Percentiles rank a stretch among this genome's conserved stretches.
These are phyloP conservation scores for Lepidothrix coronata DNA, from an alignment of 2,113 vertebrate species.

Conservation along the genomic window DNA sequence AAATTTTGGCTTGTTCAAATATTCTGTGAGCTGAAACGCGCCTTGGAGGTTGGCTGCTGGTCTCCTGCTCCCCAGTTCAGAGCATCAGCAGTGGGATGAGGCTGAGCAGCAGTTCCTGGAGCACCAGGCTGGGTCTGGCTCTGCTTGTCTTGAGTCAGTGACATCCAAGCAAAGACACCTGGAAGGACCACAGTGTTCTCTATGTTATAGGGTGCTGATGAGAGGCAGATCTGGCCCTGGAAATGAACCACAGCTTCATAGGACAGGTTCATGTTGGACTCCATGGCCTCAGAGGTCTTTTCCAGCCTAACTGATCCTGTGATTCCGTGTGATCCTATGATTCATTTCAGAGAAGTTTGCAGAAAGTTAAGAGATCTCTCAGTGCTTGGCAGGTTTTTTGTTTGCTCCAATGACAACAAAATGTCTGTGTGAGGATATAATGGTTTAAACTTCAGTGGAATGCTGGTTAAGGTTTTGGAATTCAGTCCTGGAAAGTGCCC, in stretches of 20 bases:
- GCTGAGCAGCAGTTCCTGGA: neutral
- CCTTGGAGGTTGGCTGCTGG: neutral
- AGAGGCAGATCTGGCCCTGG: neutral
- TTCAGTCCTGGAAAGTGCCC: neutral
- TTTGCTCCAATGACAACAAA: neutral
- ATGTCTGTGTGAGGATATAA: neutral
- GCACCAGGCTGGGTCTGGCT: neutral
- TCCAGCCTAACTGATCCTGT: neutral
- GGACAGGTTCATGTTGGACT: neutral
- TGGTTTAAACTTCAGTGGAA: neutral
- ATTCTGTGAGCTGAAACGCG: neutral
- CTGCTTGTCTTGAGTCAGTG: neutral
- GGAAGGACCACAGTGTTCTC: neutral
- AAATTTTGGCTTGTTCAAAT: neutral
- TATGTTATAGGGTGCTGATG: too few relatives aligned
- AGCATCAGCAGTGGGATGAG: neutral
- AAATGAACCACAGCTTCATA: neutral
- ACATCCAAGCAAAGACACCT: neutral
- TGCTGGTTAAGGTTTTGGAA: neutral
- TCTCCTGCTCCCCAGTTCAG: neutral
- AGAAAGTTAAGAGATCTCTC: neutral
- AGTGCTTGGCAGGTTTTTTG: neutral
- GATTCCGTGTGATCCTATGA: neutral
- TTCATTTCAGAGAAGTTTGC: neutral
- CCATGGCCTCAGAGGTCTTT: neutral